phyloP scores from a whole-genome alignment of 2,113 vertebrate species.

The Platysteira castanea region DNA sequence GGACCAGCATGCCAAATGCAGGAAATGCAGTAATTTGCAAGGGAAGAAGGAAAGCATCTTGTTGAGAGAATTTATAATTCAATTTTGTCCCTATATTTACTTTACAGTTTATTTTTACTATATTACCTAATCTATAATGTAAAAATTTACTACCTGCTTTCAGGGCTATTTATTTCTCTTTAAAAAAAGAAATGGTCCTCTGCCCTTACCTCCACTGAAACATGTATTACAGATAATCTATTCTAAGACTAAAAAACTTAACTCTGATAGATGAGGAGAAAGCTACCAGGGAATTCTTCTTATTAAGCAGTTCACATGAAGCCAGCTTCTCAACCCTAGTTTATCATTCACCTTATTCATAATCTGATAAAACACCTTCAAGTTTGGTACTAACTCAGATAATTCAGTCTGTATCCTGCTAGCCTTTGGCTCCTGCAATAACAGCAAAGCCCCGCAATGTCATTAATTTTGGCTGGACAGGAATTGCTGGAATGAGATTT shows the following conservation, averaged over 20 bases:
- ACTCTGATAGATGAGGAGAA: neutral
- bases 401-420: neutral
- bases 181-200: neutral
- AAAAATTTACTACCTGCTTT: slow-evolving; percentile 5
- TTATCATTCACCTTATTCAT: slow-evolving; percentile 9
- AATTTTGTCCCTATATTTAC: slow-evolving; percentile 29
- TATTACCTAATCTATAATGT: slow-evolving; percentile 25
- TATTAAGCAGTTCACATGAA: neutral
- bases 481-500: neutral
- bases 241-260: neutral
- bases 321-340: neutral
- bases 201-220: neutral
- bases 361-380: neutral
- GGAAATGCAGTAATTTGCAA: slow-evolving; percentile 53
- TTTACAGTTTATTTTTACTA: slow-evolving; percentile 2
- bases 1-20: neutral
- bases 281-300: neutral
- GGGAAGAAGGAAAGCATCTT: slow-evolving; percentile 32
- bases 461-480: neutral
- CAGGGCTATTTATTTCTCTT: neutral
- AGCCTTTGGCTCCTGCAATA: slow-evolving; percentile 2
- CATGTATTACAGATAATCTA: neutral
- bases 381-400: neutral
- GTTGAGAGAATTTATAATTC: slow-evolving; percentile 56
- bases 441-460: neutral